Percentiles rank a stretch among this genome's conserved stretches.
Evolutionary conservation across 2,888 invertebrate species (phyloP).

Genomic region (Megastigmus dorsalis): DNA sequence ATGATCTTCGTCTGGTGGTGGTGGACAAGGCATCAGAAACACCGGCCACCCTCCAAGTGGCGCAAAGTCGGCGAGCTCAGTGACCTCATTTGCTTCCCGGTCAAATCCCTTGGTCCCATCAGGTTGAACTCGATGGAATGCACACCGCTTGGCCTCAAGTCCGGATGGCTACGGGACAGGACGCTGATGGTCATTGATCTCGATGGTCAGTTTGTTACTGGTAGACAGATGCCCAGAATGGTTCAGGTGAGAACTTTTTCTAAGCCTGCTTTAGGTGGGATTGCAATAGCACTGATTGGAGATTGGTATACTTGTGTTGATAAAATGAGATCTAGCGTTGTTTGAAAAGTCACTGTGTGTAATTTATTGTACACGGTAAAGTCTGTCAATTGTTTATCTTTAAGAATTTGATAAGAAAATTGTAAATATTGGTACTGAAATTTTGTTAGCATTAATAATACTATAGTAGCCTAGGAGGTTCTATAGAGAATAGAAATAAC

Average conservation of each 20-base stretch:
- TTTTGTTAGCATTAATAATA: too few species aligned
- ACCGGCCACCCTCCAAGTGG: slow-evolving; percentile 76
- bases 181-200: slow-evolving; percentile 78
- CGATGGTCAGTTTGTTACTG: slow-evolving; percentile 78
- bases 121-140: slow-evolving; percentile 76
- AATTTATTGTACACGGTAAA: too few species aligned
- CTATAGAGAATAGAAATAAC: too few species aligned
- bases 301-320: too few species aligned
- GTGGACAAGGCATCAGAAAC: slow-evolving; percentile 60
- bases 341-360: too few species aligned
- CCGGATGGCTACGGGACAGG: slow-evolving; percentile 78
- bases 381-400: too few species aligned
- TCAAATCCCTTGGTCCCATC: slow-evolving; percentile 79
- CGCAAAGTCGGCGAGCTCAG: slow-evolving; percentile 78
- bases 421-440: too few species aligned
- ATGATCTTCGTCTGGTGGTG: slow-evolving; percentile 65
- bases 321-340: too few species aligned
- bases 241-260: slow-evolving; percentile 73
- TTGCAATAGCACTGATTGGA: too few species aligned
- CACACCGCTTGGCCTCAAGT: slow-evolving; percentile 76
- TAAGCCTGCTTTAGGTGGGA: too few species aligned
- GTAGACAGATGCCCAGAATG: slow-evolving; percentile 77
- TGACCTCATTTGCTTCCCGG: slow-evolving; percentile 77
- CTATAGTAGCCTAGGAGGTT: too few species aligned
- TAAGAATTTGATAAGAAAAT: too few species aligned